phyloP scores from a whole-genome alignment of 2,113 vertebrate genomes.

The Amphilophus citrinellus region DNA sequence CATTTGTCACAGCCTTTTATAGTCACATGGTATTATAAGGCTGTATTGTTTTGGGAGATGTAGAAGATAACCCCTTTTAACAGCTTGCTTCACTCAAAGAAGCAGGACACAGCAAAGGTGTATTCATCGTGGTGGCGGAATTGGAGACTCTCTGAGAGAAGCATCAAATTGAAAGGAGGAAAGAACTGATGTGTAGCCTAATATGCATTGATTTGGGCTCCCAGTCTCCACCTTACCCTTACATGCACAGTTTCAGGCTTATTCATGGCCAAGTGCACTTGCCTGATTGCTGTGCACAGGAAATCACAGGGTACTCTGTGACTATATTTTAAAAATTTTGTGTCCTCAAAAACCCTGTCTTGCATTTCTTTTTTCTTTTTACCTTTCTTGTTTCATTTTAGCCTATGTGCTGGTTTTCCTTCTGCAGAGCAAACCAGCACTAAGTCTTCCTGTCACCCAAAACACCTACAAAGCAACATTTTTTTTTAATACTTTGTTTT shows the following conservation, averaged over 20 bases:
- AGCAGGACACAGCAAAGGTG: background rate
- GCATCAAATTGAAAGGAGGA: constrained; percentile 22
- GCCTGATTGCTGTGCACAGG: constrained; percentile 35
- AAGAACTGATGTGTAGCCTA: constrained; percentile 1
- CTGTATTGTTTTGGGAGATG: constrained; percentile 23
- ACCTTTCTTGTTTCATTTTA: background rate
- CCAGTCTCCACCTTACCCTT: constrained; percentile 22
- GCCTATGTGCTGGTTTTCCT: background rate
- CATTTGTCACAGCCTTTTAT: constrained; percentile 46
- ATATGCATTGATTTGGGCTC: constrained; percentile 54
- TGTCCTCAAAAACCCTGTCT: background rate
- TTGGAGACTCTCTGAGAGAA: constrained; percentile 35
- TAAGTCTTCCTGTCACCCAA: constrained; percentile 6
- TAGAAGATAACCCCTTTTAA: constrained; percentile 1
- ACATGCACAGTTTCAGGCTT: constrained; percentile 20
- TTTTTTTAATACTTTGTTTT: constrained; percentile 56
- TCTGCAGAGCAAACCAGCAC: background rate
- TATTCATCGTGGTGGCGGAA: background rate
- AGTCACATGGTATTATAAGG: constrained; percentile 39
- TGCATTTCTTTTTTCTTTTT: background rate
- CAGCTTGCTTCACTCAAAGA: constrained; percentile 5
- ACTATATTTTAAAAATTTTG: constrained; percentile 4
- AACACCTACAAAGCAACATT: constrained; percentile 51
- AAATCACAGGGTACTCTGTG: constrained; percentile 28
- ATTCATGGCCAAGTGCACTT: constrained; percentile 51